phyloP scores from a whole-genome alignment of 1,140 invertebrate species.

The Rhynchophorus ferrugineus region DNA sequence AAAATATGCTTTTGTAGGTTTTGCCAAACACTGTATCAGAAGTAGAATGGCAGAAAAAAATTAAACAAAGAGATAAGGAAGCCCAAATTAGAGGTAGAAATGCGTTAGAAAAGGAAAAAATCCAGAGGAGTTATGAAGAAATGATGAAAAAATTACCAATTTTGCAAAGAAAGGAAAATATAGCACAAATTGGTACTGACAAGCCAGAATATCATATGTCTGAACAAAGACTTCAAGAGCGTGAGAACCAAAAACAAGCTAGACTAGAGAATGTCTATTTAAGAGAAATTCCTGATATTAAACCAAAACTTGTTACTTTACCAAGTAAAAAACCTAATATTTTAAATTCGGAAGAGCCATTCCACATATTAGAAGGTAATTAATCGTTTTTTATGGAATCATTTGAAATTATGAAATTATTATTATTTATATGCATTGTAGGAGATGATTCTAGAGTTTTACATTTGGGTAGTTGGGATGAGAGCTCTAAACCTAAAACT shows the following conservation, averaged over 20 bases:
- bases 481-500: constrained; percentile 15
- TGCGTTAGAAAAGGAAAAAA: constrained; percentile 44
- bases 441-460: constrained; percentile 14
- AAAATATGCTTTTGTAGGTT: constrained; percentile 8
- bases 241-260: constrained; percentile 31
- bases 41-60: constrained; percentile 26
- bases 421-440: background rate
- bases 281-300: constrained; percentile 28
- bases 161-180: constrained; percentile 37
- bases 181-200: constrained; percentile 30
- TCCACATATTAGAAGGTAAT: constrained; percentile 16
- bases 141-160: constrained; percentile 41
- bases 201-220: constrained; percentile 36
- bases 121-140: constrained; percentile 44
- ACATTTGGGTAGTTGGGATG: constrained; percentile 28
- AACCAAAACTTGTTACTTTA: constrained; percentile 25
- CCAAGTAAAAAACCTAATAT: constrained; percentile 17
- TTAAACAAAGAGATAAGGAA: constrained; percentile 29
- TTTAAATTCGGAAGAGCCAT: constrained; percentile 8
- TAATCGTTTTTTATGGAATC: background rate
- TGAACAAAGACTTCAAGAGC: constrained; percentile 29
- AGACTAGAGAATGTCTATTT: constrained; percentile 35
- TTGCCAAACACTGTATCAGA: constrained; percentile 24
- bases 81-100: constrained; percentile 42
- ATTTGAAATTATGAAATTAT: background rate